Evolutionary conservation across 2,888 invertebrate genomes (phyloP).

Genomic region (Nephrotoma guestfalica): DNA sequence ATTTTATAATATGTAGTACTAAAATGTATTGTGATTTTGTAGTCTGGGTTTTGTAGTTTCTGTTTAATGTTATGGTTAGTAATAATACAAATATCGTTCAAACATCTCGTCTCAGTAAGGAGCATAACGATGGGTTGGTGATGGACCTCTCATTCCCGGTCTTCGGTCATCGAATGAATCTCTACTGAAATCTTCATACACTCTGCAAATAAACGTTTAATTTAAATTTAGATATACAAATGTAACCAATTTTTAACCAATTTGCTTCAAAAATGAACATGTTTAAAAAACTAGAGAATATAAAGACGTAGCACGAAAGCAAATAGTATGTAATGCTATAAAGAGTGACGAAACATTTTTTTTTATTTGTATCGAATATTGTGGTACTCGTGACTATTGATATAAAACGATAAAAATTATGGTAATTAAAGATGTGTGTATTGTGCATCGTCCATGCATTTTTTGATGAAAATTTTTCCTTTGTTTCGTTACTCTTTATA

Average conservation of each 20-base stretch:
- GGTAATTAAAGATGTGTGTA: no score
- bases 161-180: constrained; percentile 77
- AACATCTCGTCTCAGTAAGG: constrained; percentile 48
- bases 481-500: no score
- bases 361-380: no score
- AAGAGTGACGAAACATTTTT: no score
- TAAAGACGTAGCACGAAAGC: no score
- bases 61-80: background rate
- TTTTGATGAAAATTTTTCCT: no score
- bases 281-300: no score
- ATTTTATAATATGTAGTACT: background rate
- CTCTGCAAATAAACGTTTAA: constrained; percentile 33
- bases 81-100: constrained; percentile 4
- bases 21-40: background rate
- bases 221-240: background rate
- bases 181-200: constrained; percentile 79
- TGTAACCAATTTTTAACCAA: background rate
- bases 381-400: no score
- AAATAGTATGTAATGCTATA: no score
- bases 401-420: no score
- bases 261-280: no score
- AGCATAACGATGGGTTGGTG: constrained; percentile 73
- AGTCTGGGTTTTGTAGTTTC: background rate
- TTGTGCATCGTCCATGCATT: no score
- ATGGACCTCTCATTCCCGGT: constrained; percentile 56